phyloP scores from a whole-genome alignment of 1,140 invertebrate species.

The Drosophila pseudoananassae region DNA sequence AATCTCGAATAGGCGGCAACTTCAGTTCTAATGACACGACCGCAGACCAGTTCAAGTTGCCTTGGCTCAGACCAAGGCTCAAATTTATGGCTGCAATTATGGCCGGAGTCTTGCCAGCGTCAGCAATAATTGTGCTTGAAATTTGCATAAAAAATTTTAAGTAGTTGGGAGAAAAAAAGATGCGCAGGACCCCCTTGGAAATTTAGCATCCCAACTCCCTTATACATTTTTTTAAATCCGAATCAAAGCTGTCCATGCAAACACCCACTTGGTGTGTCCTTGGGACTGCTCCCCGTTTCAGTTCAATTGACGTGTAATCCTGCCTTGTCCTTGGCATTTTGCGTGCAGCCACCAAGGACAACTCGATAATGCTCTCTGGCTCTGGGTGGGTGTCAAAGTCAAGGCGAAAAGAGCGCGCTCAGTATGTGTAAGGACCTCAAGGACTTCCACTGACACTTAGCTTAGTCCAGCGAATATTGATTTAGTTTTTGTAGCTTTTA shows the following conservation, averaged over 20 bases:
- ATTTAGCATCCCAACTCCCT: not conserved
- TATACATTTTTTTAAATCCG: conserved; percentile 12
- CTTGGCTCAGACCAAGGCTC: conserved; percentile 41
- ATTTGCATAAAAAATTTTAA: conserved; percentile 75
- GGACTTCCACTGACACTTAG: conserved; percentile 55
- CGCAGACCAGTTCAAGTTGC: conserved; percentile 65
- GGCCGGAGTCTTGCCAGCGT: conserved; percentile 54
- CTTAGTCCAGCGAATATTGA: conserved; percentile 64
- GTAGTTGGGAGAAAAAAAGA: conserved; percentile 59
- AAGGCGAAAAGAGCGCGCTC: conserved; percentile 62
- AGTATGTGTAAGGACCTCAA: conserved; percentile 54
- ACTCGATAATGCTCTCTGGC: conserved; percentile 54
- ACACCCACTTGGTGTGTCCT: conserved; percentile 60
- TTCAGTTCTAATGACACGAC: conserved; percentile 53
- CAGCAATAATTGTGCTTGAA: conserved; percentile 72
- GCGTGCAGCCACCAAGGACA: conserved; percentile 61
- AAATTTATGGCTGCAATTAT: conserved; percentile 81
- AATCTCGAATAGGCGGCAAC: conserved; percentile 68
- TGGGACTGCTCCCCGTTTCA: conserved; percentile 48
- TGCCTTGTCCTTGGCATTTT: conserved; percentile 79
- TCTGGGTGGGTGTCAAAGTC: conserved; percentile 72
- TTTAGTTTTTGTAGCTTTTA: conserved; percentile 49
- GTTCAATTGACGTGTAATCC: conserved; percentile 78
- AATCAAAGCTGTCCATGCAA: conserved; percentile 36
- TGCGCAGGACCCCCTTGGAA: conserved; percentile 1